A percentile compares a stretch with the other conserved stretches of the same genome.
Conservation (phyloP, 2,113 vertebrate species). For the Mesocricetus auratus region DNA sequence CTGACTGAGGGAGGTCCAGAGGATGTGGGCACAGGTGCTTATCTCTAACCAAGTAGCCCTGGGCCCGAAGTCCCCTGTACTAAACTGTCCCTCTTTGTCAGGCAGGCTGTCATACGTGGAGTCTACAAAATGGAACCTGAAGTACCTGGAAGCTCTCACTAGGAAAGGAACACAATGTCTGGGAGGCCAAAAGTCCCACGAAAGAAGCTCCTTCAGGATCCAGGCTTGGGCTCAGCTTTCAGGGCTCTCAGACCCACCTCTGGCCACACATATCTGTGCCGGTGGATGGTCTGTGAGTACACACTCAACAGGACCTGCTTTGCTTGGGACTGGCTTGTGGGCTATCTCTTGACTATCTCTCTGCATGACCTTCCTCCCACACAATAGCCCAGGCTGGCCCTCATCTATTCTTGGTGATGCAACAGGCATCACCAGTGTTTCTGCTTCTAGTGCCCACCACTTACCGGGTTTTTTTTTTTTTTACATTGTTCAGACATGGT, state of each 20-base stretch:
- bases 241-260: background rate
- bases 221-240: background rate
- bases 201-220: background rate
- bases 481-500: background rate
- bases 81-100: background rate
- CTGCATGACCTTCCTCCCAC: background rate
- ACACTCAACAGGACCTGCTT: background rate
- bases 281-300: accelerated
- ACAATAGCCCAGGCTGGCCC: background rate
- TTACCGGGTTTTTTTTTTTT: background rate
- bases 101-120: background rate
- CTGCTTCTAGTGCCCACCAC: background rate
- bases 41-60: background rate
- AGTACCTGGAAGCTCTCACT: background rate
- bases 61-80: background rate
- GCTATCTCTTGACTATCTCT: background rate
- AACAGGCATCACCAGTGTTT: background rate
- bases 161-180: background rate
- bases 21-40: background rate
- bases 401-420: background rate
- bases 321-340: background rate
- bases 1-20: background rate
- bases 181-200: background rate
- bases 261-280: accelerated
- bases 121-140: background rate